phyloP scores from a whole-genome alignment of 2,797 vertebrate genomes.

The Alosa sapidissima region DNA sequence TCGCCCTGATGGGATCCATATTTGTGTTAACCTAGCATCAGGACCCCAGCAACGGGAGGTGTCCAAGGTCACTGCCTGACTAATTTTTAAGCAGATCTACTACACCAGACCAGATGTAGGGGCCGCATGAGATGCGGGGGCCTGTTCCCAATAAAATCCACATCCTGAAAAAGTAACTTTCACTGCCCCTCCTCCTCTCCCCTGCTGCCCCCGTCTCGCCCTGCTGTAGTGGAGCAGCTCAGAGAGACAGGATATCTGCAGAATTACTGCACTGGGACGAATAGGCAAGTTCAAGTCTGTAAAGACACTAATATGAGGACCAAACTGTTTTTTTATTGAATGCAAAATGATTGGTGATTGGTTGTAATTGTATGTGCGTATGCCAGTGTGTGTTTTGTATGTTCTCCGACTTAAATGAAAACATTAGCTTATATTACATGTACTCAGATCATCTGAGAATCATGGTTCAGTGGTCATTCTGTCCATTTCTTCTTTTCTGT shows the following conservation, averaged over 20 bases:
- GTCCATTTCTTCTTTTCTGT: neutral
- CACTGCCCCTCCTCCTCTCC: constrained; percentile 41
- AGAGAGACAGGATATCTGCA: neutral
- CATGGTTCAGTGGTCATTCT: neutral
- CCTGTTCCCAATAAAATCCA: constrained; percentile 72
- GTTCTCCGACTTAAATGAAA: neutral
- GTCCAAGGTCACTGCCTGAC: constrained; percentile 68
- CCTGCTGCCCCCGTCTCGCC: constrained; percentile 1
- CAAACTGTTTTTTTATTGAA: neutral
- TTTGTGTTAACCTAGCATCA: constrained; percentile 63
- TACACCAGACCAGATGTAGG: constrained; percentile 70
- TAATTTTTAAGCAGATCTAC: constrained; percentile 73
- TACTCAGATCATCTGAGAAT: neutral
- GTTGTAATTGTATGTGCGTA: constrained; percentile 43
- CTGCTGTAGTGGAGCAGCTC: neutral
- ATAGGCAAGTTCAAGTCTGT: constrained; percentile 5
- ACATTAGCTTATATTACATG: neutral
- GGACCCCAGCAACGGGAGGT: constrained; percentile 64
- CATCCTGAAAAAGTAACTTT: constrained; percentile 68
- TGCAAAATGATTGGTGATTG: neutral
- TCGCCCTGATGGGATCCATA: constrained; percentile 59
- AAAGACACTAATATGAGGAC: neutral
- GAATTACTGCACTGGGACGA: neutral
- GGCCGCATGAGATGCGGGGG: constrained; percentile 38
- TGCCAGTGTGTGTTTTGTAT: neutral